Conservation (phyloP, 2,888 invertebrate species). For the Euspilapteryx auroguttella region DNA sequence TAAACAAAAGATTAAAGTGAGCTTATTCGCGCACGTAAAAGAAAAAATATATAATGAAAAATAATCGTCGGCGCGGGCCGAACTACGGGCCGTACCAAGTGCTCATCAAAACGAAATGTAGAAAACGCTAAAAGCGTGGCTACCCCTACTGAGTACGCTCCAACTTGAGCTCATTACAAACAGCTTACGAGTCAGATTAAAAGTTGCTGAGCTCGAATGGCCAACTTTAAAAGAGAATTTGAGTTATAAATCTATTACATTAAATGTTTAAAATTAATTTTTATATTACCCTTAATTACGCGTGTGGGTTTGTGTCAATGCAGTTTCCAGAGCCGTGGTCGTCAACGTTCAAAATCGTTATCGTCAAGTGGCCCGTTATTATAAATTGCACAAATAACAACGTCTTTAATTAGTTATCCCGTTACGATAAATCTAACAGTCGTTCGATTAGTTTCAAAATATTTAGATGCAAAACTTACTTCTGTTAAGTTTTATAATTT, state of each 20-base stretch:
- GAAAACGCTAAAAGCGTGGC: no score
- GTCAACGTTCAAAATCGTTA: not conserved
- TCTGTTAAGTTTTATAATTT: slow-evolving; percentile 7
- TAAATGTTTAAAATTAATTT: no score
- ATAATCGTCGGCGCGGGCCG: no score
- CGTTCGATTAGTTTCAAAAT: no score
- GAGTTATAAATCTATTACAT: no score
- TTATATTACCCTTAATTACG: slow-evolving; percentile 33
- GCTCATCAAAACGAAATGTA: not conserved
- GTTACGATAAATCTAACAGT: slow-evolving; percentile 4
- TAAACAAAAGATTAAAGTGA: slow-evolving; percentile 14
- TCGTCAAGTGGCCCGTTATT: not conserved
- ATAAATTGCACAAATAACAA: slow-evolving; percentile 1
- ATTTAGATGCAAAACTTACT: slow-evolving; percentile 11
- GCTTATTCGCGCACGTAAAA: not conserved
- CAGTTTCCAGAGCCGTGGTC: slow-evolving; percentile 20
- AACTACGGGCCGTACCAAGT: not conserved
- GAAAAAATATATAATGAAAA: not conserved
- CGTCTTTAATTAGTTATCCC: not conserved
- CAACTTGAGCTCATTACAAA: no score
- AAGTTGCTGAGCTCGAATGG: no score
- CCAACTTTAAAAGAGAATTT: no score
- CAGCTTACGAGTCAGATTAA: no score
- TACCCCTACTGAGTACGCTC: no score
- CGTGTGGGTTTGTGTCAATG: slow-evolving; percentile 59